Evolutionary conservation across 2,113 vertebrate species (phyloP), one percentile per base, ranked within the genome.

Genomic region (Loxodonta africana): DNA sequence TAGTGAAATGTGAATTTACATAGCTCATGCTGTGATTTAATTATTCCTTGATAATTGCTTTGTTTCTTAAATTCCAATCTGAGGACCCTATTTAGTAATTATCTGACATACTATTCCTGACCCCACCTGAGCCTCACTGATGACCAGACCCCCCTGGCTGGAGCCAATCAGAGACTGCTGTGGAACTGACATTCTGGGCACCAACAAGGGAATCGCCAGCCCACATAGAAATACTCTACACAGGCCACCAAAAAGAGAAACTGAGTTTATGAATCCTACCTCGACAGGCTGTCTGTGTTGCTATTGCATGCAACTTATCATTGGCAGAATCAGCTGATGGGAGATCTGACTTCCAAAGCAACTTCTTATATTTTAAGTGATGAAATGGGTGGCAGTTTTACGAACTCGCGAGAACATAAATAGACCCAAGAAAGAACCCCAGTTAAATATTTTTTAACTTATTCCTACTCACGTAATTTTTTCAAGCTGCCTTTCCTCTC

Each of bases 11-110:
- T 60, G 63, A 92, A 46, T 90, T 80, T 28, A 28, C 53, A 86
- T 76, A 12, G 1, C 10, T 88, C 90, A 44, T 53, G 63, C 92
- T 96, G 86, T 69, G 89, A 51, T 84, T 90, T 87, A 92, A 91
- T 93, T 93, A 93, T 82, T 88, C 65, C 71, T 62, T 60, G 77
- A 48, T 74, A 91, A 93, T 95, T 81, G 28, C 77, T 82, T 25
- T 76, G 44, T 30, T 80, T 91, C 91, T 65, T 78, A 78, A 91
- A 91, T 67, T 65, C 73, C 48, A 73, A 1, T 44, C 28, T n/a
- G 73, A 76, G 41, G 48, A 20, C 17, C 6, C 73, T 14, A 28
- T 44, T 62, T 44, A n/a, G 15, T 73, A 41, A 95, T 84, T 88
- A 67, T 21, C n/a, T 73, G 71, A 69, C 48, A 25, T 44, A 69